A percentile compares a stretch with the other conserved stretches of the same genome.
These are phyloP conservation scores for Allobates femoralis DNA, from an alignment of 2,797 vertebrate species.

Conservation along the genomic window DNA sequence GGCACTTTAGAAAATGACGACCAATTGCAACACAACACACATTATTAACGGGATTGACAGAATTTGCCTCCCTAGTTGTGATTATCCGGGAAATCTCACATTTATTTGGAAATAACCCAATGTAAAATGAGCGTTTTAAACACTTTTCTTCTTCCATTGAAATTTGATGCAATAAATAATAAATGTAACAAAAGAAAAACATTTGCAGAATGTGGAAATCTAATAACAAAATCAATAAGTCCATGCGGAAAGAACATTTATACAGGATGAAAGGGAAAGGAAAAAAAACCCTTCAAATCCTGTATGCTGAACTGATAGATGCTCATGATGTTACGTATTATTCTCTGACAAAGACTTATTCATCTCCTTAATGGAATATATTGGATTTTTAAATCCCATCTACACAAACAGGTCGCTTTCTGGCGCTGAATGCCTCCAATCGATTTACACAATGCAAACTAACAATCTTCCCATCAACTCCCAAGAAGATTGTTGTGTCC, in stretches of 20 bases:
- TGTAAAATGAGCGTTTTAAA: neutral
- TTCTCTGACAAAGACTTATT: neutral
- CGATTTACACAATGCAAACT: neutral
- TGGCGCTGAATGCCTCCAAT: neutral
- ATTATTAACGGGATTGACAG: neutral
- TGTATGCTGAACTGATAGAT: neutral
- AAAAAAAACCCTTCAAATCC: neutral
- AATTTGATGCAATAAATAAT: neutral
- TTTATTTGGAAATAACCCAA: conserved; percentile 1
- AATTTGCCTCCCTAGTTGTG: neutral
- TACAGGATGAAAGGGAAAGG: neutral
- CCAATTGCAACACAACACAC: neutral
- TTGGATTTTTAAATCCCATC: conserved; percentile 9
- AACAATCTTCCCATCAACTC: neutral
- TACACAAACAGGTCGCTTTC: conserved; percentile 1
- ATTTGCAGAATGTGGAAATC: neutral
- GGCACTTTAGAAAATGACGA: neutral
- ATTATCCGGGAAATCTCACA: neutral
- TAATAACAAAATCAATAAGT: conserved; percentile 20
- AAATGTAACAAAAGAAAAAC: neutral
- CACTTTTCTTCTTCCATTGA: neutral
- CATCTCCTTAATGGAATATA: conserved; percentile 33
- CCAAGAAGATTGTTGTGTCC: neutral
- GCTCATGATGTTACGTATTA: neutral
- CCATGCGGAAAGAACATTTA: neutral